These are phyloP conservation scores for Acromyrmex echinatior DNA, from an alignment of 1,140 invertebrate species.

Conservation along the genomic window DNA sequence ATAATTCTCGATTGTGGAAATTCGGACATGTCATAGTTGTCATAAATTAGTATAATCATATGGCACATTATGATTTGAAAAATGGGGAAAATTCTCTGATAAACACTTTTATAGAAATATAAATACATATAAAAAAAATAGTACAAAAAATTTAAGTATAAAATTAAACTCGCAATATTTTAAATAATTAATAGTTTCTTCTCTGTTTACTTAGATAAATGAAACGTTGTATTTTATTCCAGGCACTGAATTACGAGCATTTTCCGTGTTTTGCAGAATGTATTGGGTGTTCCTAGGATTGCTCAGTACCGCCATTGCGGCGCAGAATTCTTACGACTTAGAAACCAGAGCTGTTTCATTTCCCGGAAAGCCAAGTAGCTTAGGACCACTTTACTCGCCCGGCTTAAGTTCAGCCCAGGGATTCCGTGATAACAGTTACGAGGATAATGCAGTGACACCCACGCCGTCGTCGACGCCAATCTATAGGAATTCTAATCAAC, in stretches of 20 bases:
- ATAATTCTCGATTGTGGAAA: too few species aligned
- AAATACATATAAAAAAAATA: not conserved
- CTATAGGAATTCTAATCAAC: slow-evolving; percentile 76
- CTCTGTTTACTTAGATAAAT: not conserved
- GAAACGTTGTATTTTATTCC: not conserved
- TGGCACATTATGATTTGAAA: not conserved
- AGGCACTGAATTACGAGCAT: not conserved
- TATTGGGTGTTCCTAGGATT: slow-evolving; percentile 81
- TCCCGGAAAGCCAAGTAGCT: slow-evolving; percentile 79
- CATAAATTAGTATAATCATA: not conserved
- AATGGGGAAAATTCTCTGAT: not conserved
- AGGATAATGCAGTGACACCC: slow-evolving; percentile 85
- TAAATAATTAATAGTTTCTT: too few species aligned
- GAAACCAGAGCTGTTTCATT: slow-evolving; percentile 82
- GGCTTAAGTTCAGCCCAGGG: slow-evolving; percentile 78
- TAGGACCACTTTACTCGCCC: slow-evolving; percentile 82
- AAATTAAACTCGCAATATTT: not conserved
- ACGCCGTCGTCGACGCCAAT: slow-evolving; percentile 83
- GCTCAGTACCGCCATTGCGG: slow-evolving; percentile 77
- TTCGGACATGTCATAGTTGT: too few species aligned
- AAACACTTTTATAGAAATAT: not conserved
- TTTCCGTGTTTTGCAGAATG: slow-evolving; percentile 77
- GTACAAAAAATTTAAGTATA: not conserved
- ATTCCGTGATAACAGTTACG: slow-evolving; percentile 85
- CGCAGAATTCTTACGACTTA: slow-evolving; percentile 82